Percentiles rank a stretch among this genome's conserved stretches.
Conservation (phyloP, 2,113 vertebrate genomes). For the Elaphurus davidianus region DNA sequence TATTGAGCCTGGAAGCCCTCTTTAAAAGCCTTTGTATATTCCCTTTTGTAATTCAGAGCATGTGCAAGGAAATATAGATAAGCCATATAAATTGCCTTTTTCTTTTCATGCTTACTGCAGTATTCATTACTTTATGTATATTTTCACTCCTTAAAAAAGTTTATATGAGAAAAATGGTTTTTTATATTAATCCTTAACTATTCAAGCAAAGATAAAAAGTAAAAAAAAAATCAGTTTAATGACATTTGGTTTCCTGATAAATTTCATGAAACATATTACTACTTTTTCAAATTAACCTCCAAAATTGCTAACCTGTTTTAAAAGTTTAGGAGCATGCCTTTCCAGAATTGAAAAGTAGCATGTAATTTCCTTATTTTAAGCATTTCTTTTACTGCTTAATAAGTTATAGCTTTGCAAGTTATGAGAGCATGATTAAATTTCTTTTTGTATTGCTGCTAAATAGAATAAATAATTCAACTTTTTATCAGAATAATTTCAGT, state of each 20-base stretch:
- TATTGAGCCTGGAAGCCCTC: background rate
- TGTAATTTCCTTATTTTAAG: constrained; percentile 51
- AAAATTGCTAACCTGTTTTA: constrained; percentile 46
- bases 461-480: constrained; percentile 52
- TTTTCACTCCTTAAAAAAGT: constrained; percentile 42
- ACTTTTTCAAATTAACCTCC: constrained; percentile 60
- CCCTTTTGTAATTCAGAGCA: constrained; percentile 39
- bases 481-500: constrained; percentile 25
- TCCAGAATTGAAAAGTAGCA: constrained; percentile 32
- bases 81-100: constrained; percentile 49
- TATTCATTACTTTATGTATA: constrained; percentile 53
- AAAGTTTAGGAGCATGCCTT: constrained; percentile 31
- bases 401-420: constrained; percentile 46
- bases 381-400: constrained; percentile 35
- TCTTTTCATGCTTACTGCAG: constrained; percentile 28
- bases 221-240: constrained; percentile 41
- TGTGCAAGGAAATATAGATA: constrained; percentile 22
- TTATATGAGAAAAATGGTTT: constrained; percentile 49
- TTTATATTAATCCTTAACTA: constrained; percentile 50
- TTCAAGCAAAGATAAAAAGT: constrained; percentile 47
- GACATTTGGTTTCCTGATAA: constrained; percentile 44
- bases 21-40: constrained; percentile 32
- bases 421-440: constrained; percentile 42
- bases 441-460: constrained; percentile 38
- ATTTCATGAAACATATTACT: constrained; percentile 63